Evolutionary conservation across 2,797 vertebrate species (phyloP).

Genomic region (Halcyon leucocephala): DNA sequence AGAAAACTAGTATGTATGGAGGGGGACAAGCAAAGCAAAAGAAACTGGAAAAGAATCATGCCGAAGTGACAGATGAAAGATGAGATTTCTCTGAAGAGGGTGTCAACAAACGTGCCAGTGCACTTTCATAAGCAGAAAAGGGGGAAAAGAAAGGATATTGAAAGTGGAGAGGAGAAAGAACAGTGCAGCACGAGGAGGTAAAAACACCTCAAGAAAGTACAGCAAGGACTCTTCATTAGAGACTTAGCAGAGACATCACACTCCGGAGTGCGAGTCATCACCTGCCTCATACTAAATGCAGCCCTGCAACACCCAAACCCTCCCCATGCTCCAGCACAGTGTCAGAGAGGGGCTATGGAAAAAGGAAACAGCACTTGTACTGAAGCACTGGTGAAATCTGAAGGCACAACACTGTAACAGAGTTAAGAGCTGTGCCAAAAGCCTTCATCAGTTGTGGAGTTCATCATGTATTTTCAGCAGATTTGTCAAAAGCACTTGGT

Average conservation of each 20-base stretch:
- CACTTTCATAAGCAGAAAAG: not conserved
- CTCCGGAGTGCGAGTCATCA: rapidly evolving
- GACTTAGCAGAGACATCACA: not conserved
- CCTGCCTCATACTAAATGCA: not conserved
- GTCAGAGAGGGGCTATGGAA: not conserved
- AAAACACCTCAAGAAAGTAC: not conserved
- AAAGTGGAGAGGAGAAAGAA: not conserved
- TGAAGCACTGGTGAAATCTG: not conserved
- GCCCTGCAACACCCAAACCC: not conserved
- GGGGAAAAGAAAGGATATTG: not conserved
- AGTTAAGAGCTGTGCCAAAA: not conserved
- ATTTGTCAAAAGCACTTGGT: not conserved
- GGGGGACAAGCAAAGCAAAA: slow-evolving; percentile 7
- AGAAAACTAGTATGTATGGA: not conserved
- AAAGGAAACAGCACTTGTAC: not conserved
- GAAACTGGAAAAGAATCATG: not conserved
- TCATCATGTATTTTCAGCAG: not conserved
- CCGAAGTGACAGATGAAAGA: not conserved
- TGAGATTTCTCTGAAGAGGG: not conserved
- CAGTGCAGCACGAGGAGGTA: not conserved
- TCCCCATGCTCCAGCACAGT: not conserved
- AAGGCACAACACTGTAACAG: not conserved
- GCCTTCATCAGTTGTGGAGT: not conserved
- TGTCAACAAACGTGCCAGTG: not conserved
- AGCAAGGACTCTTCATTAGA: not conserved